These are phyloP conservation scores for Holcopasites calliopsidis DNA, from an alignment of 1,140 invertebrate species.

Conservation along the genomic window DNA sequence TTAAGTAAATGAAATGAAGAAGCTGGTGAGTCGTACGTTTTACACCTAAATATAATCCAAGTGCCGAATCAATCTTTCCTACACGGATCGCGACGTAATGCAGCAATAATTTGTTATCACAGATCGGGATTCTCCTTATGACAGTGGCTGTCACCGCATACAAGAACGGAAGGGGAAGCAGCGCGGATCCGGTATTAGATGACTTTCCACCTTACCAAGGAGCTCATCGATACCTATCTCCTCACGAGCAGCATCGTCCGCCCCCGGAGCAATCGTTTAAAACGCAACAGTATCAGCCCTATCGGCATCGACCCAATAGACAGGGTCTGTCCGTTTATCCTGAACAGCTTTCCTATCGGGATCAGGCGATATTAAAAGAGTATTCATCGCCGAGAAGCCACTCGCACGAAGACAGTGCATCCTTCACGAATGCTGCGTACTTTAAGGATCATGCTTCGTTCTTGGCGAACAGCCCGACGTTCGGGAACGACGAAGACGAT, in stretches of 20 bases:
- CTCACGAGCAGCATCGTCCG: conserved; percentile 25
- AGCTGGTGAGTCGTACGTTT: conserved; percentile 17
- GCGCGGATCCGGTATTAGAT: background rate
- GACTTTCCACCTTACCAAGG: conserved; percentile 30
- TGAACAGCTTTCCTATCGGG: conserved; percentile 13
- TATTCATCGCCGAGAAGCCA: conserved; percentile 29
- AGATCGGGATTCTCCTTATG: conserved; percentile 60
- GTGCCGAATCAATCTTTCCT: background rate
- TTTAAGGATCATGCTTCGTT: conserved; percentile 9
- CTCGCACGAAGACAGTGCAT: background rate
- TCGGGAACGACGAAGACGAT: background rate
- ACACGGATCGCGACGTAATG: background rate
- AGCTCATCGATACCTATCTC: background rate
- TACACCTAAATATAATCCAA: background rate
- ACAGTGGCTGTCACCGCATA: conserved; percentile 51
- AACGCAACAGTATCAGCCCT: conserved; percentile 21
- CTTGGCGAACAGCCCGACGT: background rate
- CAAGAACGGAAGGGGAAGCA: conserved; percentile 33
- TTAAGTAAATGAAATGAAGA: background rate
- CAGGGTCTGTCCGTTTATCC: conserved; percentile 5
- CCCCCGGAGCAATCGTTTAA: conserved; percentile 19
- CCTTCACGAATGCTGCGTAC: background rate
- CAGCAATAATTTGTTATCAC: conserved; percentile 1
- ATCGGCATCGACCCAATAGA: conserved; percentile 2
- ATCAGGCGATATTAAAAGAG: conserved; percentile 40